Evolutionary conservation across 1,140 invertebrate genomes (phyloP).

Genomic region (Rhyacophila brunnea): DNA sequence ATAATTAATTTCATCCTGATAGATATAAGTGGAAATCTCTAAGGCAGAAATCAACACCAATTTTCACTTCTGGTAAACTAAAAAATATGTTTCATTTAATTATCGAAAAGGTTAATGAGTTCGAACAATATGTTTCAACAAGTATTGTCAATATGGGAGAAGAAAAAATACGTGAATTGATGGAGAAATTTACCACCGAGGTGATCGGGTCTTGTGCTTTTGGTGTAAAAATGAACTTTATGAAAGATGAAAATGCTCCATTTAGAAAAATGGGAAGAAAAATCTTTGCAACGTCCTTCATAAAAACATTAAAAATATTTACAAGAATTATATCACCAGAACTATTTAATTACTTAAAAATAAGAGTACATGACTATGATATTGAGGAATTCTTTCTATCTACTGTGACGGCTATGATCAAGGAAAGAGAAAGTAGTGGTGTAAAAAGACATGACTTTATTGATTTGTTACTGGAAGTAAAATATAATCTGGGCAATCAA

Average conservation of each 20-base stretch:
- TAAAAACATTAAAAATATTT: conserved; percentile 5
- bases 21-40: conserved; percentile 53
- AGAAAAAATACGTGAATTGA: conserved; percentile 44
- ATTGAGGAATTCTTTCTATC: conserved; percentile 49
- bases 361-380: conserved; percentile 24
- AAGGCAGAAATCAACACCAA: conserved; percentile 41
- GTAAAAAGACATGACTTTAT: conserved; percentile 54
- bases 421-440: conserved; percentile 47
- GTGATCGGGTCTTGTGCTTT: conserved; percentile 60
- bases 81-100: conserved; percentile 46
- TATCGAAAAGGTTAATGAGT: conserved; percentile 36
- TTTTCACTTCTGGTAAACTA: conserved; percentile 46
- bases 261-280: conserved; percentile 45
- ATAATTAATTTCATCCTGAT: conserved; percentile 29
- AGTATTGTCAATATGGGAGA: background rate
- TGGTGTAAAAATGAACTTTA: conserved; percentile 54
- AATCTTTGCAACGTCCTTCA: conserved; percentile 26
- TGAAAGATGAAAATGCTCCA: conserved; percentile 46
- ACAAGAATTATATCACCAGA: background rate
- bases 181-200: conserved; percentile 59
- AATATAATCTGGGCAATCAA: background rate
- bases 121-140: conserved; percentile 35
- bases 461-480: conserved; percentile 48
- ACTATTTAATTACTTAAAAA: conserved; percentile 15
- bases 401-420: conserved; percentile 45